Percentiles rank a stretch among this genome's conserved stretches.
These are phyloP conservation scores for Burhinus oedicnemus DNA, from an alignment of 2,113 vertebrate genomes.

Conservation along the genomic window DNA sequence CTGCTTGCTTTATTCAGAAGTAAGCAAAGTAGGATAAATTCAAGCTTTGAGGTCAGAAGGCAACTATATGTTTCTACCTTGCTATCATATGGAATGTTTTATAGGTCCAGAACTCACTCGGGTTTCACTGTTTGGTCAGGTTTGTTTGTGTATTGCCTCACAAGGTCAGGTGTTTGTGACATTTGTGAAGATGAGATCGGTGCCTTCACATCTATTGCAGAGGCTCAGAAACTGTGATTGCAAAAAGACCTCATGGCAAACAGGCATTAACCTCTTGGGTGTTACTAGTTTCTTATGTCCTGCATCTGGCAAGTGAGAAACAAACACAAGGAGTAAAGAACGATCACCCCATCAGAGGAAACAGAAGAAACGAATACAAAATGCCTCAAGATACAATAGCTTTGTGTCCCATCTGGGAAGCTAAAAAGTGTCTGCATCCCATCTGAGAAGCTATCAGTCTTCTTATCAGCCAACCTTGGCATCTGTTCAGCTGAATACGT, in stretches of 20 bases:
- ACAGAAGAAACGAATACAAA: background rate
- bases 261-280: background rate
- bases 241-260: background rate
- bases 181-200: background rate
- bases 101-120: background rate
- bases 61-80: background rate
- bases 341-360: background rate
- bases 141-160: constrained; percentile 39
- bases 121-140: background rate
- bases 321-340: background rate
- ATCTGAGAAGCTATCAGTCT: background rate
- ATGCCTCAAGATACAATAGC: background rate
- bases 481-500: background rate
- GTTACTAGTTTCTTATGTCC: background rate
- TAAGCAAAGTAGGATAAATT: background rate
- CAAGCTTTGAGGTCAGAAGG: background rate
- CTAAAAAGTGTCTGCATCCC: background rate
- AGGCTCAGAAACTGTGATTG: background rate
- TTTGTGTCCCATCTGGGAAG: background rate
- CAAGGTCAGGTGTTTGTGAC: background rate
- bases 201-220: background rate
- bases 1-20: background rate
- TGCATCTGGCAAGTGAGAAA: background rate
- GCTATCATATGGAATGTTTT: background rate
- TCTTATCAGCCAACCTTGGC: background rate